Percentiles rank a stretch among this genome's conserved stretches.
Evolutionary conservation across 2,113 vertebrate genomes (phyloP).

Genomic region (Chionis minor): DNA sequence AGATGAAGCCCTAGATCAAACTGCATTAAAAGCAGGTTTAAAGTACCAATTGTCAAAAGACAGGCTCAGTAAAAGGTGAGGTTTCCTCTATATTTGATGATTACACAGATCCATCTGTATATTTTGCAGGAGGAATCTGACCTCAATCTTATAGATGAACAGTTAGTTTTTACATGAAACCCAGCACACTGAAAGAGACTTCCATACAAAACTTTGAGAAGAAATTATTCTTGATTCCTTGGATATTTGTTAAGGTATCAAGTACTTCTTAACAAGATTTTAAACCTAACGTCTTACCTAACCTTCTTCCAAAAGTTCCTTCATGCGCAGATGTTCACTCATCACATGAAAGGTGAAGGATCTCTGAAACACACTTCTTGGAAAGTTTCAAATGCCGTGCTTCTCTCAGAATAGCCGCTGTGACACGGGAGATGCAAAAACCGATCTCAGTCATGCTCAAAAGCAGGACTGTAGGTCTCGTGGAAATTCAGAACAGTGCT

Average conservation of each 20-base stretch:
- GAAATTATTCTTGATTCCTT: neutral
- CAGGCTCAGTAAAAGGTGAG: neutral
- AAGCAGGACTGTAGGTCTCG: neutral
- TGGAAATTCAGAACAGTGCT: neutral
- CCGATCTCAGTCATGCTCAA: neutral
- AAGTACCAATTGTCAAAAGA: neutral
- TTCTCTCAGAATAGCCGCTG: neutral
- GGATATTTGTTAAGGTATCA: neutral
- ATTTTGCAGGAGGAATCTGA: neutral
- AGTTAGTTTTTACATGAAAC: neutral
- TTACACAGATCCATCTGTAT: neutral
- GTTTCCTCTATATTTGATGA: neutral
- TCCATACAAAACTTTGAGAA: neutral
- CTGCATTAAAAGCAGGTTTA: neutral
- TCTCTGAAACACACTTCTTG: neutral
- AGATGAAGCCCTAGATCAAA: neutral
- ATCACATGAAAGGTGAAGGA: neutral
- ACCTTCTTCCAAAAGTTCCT: neutral
- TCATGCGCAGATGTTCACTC: rapidly evolving
- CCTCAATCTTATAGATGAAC: neutral
- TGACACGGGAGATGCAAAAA: neutral
- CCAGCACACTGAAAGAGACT: neutral
- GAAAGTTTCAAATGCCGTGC: neutral
- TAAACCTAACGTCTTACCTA: neutral
- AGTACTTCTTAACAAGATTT: neutral